Conservation (phyloP, 2,888 invertebrate genomes). For the Brachyopa scutellaris region DNA sequence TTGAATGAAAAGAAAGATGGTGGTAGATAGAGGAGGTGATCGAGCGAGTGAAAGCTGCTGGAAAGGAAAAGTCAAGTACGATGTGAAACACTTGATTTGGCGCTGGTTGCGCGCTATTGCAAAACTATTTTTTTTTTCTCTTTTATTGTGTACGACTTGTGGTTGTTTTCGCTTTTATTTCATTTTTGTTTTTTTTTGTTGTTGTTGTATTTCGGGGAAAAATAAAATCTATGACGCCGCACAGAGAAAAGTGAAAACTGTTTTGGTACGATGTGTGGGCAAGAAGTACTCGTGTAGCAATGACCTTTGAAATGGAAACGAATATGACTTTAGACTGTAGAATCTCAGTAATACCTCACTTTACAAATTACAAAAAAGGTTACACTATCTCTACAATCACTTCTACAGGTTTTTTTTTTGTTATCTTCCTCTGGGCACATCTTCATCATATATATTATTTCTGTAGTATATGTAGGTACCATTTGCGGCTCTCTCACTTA, state of each 20-base stretch:
- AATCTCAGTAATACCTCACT: too few species aligned
- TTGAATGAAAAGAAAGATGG: conserved; percentile 49
- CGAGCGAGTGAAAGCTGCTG: conserved; percentile 67
- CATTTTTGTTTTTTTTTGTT: too few species aligned
- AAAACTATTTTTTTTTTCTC: conserved; percentile 42
- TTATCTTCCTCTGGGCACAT: too few species aligned
- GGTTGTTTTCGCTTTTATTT: conserved; percentile 22
- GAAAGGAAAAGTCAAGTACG: conserved; percentile 68
- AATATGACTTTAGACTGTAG: conserved; percentile 16
- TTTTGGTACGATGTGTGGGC: conserved; percentile 13
- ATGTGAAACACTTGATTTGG: conserved; percentile 60
- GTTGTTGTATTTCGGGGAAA: conserved; percentile 4
- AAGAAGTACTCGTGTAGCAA: conserved; percentile 19
- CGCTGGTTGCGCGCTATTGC: conserved; percentile 33
- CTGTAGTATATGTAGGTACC: too few species aligned
- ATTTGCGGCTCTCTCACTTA: too few species aligned
- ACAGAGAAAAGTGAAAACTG: conserved; percentile 62
- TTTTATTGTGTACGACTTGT: conserved; percentile 21
- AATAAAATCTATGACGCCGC: conserved; percentile 27
- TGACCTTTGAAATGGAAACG: conserved; percentile 43
- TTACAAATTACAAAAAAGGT: too few species aligned
- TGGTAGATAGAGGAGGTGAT: conserved; percentile 37
- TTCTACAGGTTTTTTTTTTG: too few species aligned
- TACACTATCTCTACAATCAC: too few species aligned
- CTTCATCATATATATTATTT: too few species aligned